Conservation (phyloP, 2,797 vertebrate species). For the Ctenopoma multispine region DNA sequence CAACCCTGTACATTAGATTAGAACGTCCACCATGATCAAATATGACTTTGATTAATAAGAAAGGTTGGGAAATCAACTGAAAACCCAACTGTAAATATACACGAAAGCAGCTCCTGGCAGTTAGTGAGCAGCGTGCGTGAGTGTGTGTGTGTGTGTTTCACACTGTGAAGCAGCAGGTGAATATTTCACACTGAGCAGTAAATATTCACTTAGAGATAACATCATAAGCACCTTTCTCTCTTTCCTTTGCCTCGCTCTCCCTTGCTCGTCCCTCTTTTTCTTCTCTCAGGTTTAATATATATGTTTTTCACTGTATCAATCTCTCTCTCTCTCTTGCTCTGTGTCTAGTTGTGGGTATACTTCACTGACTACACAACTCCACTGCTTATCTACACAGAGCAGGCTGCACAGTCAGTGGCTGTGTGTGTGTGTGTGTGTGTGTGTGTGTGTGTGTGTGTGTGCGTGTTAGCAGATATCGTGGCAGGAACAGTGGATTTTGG, state of each 20-base stretch:
- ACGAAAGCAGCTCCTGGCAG: constrained; percentile 26
- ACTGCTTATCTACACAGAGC: constrained; percentile 78
- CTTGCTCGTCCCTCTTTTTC: constrained; percentile 33
- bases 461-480: constrained; percentile 38
- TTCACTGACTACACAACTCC: constrained; percentile 66
- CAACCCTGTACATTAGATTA: constrained; percentile 44
- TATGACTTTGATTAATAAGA: constrained; percentile 54
- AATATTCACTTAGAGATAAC: constrained; percentile 74
- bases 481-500: constrained; percentile 59
- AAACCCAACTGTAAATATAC: constrained; percentile 32
- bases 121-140: background rate
- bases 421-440: constrained; percentile 21
- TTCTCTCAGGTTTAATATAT: constrained; percentile 63
- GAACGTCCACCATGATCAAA: constrained; percentile 46
- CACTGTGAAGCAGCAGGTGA: constrained; percentile 50
- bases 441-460: constrained; percentile 32
- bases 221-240: constrained; percentile 65
- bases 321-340: constrained; percentile 41
- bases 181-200: constrained; percentile 65
- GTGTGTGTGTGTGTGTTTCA: constrained; percentile 15
- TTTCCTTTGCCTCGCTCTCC: constrained; percentile 48
- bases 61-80: constrained; percentile 26
- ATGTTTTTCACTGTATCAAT: constrained; percentile 48
- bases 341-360: constrained; percentile 61
- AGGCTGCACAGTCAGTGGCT: constrained; percentile 59